Evolutionary conservation across 2,113 vertebrate species (phyloP).

Genomic region (Ageneiosus marmoratus): DNA sequence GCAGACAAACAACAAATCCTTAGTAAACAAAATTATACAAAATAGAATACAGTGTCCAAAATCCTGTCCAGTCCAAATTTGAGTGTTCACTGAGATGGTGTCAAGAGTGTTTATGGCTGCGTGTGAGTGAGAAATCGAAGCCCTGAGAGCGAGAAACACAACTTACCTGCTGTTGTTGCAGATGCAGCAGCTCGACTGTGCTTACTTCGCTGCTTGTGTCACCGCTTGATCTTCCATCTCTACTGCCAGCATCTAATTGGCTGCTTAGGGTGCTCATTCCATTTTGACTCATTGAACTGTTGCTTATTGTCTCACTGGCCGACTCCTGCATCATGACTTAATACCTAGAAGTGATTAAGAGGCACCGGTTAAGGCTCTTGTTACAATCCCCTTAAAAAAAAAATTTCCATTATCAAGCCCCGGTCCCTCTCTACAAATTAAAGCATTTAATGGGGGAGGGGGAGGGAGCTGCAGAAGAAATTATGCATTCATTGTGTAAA

Average conservation of each 20-base stretch:
- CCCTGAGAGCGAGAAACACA: slow-evolving; percentile 79
- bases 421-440: slow-evolving; percentile 96
- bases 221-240: slow-evolving; percentile 99
- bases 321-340: slow-evolving; percentile 99
- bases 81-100: not conserved
- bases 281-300: slow-evolving; percentile 99
- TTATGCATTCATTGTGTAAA: slow-evolving; percentile 89
- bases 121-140: slow-evolving; percentile 37
- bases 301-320: slow-evolving; percentile 99
- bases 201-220: slow-evolving; percentile 98
- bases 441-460: slow-evolving; percentile 76
- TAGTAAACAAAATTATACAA: slow-evolving; percentile 30
- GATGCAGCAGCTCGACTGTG: slow-evolving; percentile 99
- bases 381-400: slow-evolving; percentile 66
- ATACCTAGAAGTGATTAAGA: slow-evolving; percentile 99
- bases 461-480: slow-evolving; percentile 71
- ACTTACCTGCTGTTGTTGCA: slow-evolving; percentile 99
- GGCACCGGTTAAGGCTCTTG: slow-evolving; percentile 97
- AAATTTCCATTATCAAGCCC: slow-evolving; percentile 88
- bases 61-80: slow-evolving; percentile 17
- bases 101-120: slow-evolving; percentile 6
- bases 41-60: slow-evolving; percentile 43
- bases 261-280: slow-evolving; percentile 99
- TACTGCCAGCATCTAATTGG: slow-evolving; percentile 99
- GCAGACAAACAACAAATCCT: slow-evolving; percentile 30